phyloP scores from a whole-genome alignment of 2,113 vertebrate species.

The Rissa tridactyla region DNA sequence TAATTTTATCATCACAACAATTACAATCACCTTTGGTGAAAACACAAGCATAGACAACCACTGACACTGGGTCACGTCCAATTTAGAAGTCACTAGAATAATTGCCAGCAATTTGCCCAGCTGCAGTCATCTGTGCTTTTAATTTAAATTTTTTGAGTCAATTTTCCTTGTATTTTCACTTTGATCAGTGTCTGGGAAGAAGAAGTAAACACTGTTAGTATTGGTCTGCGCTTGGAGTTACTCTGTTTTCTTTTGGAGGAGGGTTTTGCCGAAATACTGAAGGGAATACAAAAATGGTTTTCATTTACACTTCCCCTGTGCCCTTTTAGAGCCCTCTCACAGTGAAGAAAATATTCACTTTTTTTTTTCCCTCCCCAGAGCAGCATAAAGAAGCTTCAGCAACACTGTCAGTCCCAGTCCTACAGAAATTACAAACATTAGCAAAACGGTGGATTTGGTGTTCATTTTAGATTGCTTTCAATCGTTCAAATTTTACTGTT shows the following conservation, averaged over 20 bases:
- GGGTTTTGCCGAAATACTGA: not conserved
- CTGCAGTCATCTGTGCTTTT: conserved; percentile 24
- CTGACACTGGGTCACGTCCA: conserved; percentile 6
- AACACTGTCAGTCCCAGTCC: not conserved
- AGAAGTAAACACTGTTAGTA: not conserved
- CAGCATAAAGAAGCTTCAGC: not conserved
- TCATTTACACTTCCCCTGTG: not conserved
- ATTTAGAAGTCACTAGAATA: conserved; percentile 21
- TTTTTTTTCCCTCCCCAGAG: not conserved
- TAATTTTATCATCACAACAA: conserved; percentile 7
- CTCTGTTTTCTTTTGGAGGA: not conserved
- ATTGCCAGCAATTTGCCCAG: conserved; percentile 36
- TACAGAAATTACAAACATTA: conserved; percentile 1
- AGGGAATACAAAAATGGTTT: conserved; percentile 12
- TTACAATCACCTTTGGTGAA: not conserved
- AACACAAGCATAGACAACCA: not conserved
- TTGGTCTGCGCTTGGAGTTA: not conserved
- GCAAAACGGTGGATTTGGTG: not conserved
- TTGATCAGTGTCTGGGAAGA: conserved; percentile 6
- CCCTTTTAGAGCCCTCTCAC: conserved; percentile 7
- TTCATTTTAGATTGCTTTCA: conserved; percentile 19
- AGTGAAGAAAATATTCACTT: not conserved
- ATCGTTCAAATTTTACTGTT: not conserved
- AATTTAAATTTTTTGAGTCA: not conserved
- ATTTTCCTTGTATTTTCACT: conserved; percentile 17